Evolutionary conservation across 2,888 invertebrate genomes (phyloP).

Genomic region (Nomada hirtipes): DNA sequence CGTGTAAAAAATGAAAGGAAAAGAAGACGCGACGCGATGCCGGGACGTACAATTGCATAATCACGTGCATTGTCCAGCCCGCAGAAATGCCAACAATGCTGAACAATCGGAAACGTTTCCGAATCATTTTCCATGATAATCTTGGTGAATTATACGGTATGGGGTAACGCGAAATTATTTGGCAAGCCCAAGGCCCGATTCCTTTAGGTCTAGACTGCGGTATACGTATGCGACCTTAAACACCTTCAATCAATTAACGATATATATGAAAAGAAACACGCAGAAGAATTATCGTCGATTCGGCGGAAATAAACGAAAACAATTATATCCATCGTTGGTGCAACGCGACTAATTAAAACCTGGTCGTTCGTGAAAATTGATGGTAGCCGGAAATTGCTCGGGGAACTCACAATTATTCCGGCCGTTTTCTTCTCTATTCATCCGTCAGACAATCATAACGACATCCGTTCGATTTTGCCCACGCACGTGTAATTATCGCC

Average conservation of each 20-base stretch:
- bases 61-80: not conserved
- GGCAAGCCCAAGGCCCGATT: no score
- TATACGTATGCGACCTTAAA: no score
- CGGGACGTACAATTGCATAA: not conserved
- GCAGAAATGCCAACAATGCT: not conserved
- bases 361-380: not conserved
- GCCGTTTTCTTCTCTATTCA: conserved; percentile 10
- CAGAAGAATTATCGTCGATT: no score
- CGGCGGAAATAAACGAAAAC: no score
- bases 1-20: not conserved
- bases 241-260: no score
- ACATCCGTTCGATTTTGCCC: conserved; percentile 29
- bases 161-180: not conserved
- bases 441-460: conserved; percentile 4
- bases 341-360: no score
- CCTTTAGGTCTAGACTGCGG: no score
- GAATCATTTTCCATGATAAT: not conserved
- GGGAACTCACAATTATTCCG: no score
- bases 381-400: no score
- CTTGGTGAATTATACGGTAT: not conserved
- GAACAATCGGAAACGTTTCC: not conserved
- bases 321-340: no score
- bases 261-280: no score
- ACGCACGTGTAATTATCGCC: conserved; percentile 14
- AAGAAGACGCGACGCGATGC: not conserved